These are phyloP conservation scores for Hybognathus amarus DNA, from an alignment of 2,797 vertebrate species.

Conservation along the genomic window DNA sequence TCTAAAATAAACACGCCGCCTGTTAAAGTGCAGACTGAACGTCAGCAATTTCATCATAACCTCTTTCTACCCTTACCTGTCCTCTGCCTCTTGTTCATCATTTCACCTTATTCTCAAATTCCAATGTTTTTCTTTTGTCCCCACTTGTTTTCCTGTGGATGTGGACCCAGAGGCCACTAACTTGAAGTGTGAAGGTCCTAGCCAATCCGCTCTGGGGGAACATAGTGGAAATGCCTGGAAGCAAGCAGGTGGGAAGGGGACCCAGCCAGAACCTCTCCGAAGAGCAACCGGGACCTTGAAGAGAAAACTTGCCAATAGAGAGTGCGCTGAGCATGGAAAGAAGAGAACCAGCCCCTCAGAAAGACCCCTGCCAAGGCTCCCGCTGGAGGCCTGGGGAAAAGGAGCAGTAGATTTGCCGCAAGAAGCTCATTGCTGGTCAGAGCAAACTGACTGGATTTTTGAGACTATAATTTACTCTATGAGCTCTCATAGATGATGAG, in stretches of 20 bases:
- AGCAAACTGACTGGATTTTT: constrained; percentile 90
- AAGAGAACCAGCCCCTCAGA: constrained; percentile 80
- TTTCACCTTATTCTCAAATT: constrained; percentile 59
- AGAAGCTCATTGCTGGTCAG: constrained; percentile 88
- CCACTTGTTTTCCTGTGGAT: constrained; percentile 61
- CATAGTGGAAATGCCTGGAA: constrained; percentile 79
- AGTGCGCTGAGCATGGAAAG: constrained; percentile 67
- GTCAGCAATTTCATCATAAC: constrained; percentile 76
- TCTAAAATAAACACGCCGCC: constrained; percentile 74
- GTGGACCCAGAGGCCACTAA: constrained; percentile 53
- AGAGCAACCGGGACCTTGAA: constrained; percentile 76
- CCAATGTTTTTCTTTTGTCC: neutral
- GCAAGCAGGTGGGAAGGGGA: constrained; percentile 65
- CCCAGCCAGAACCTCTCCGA: constrained; percentile 69
- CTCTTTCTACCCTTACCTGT: constrained; percentile 20
- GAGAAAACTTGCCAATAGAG: constrained; percentile 83
- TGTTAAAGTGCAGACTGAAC: constrained; percentile 67
- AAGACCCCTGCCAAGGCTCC: constrained; percentile 72
- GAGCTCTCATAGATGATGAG: neutral
- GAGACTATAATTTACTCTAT: constrained; percentile 73
- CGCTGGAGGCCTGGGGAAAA: constrained; percentile 67
- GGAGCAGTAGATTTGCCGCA: constrained; percentile 71
- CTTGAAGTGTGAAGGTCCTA: constrained; percentile 42
- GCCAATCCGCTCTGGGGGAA: constrained; percentile 69
- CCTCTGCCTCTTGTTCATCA: constrained; percentile 8